Base-by-base conservation (phyloP, 2,113 vertebrate genomes). In the Sylvicapra grimmia region DNA sequence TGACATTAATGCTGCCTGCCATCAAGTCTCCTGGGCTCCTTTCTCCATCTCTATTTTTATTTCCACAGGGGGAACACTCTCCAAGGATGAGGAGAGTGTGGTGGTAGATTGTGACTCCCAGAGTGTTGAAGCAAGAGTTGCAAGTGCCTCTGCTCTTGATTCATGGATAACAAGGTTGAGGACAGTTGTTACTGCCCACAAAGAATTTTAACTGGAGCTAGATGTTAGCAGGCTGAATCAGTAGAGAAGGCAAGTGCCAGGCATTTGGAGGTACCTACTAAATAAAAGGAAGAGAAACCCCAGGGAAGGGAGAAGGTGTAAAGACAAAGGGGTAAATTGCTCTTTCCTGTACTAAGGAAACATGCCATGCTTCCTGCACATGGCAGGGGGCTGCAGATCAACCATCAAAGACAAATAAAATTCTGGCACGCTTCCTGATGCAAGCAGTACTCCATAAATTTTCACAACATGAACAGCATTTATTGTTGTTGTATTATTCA, bases 41-140 rank as follows among this genome's bases (percentile, higher is more conserved):
- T 95, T 94, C 83, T 85, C 21, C 25, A 56, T 47, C 77, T 93
- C 94, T 95, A 58, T 91, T 96, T 97, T 96, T 93, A 91, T 95
- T 92, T 92, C 95, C 77, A 65, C 31, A 33, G 9, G n/a, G 29
- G 47, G 27, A 86, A 10, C 40, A 23, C 29, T 94, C 40, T 95
- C 36, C n/a, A 84, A 93, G 36, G 56, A 75, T 75, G 68, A 75
- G 59, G 90, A 77, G 31, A 89, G 23, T 89, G 44, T 79, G 83
- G 58, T 63, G 19, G n/a, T 56, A 27, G 65, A 31, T 80, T 95
- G 36, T 94, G 49, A 91, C 33, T 94, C 25, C 29, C 56, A 49
- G 16, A 61, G 5, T 36, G 16, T 21, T 80, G 56, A 91, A 90
- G 90, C 19, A 40, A 89, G 92, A 63, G 14, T 7, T 88, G 6